A percentile compares a stretch with the other conserved stretches of the same genome.
These are phyloP conservation scores for Amphipoea lucens DNA, from an alignment of 2,888 invertebrate species.

Conservation along the genomic window DNA sequence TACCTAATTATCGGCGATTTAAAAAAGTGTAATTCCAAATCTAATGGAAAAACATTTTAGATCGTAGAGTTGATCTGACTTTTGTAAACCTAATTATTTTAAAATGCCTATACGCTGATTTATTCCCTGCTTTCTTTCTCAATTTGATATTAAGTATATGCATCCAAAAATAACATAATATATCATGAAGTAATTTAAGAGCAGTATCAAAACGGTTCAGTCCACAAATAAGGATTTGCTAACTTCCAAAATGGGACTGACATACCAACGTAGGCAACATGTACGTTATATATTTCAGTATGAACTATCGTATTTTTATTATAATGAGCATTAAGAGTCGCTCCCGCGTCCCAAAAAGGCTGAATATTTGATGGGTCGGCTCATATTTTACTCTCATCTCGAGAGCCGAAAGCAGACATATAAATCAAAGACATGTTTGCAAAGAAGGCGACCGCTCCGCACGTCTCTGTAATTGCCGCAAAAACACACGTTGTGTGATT, in stretches of 20 bases:
- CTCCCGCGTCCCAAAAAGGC: slow-evolving; percentile 83
- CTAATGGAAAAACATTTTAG: not conserved
- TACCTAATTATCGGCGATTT: too few relatives aligned
- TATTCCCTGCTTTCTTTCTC: too few relatives aligned
- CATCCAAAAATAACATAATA: not conserved
- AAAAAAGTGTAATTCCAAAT: not conserved
- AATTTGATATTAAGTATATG: not conserved
- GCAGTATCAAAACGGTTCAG: slow-evolving; percentile 66
- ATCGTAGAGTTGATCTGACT: not conserved
- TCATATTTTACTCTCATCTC: slow-evolving; percentile 88
- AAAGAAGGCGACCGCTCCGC: slow-evolving; percentile 84
- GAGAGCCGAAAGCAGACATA: slow-evolving; percentile 82
- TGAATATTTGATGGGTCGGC: slow-evolving; percentile 87
- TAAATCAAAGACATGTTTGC: slow-evolving; percentile 88
- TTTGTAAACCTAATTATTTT: not conserved
- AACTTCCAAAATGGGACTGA: slow-evolving; percentile 78
- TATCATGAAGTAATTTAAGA: not conserved
- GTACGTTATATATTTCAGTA: slow-evolving; percentile 79
- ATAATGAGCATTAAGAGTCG: slow-evolving; percentile 87
- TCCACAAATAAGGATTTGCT: slow-evolving; percentile 64
- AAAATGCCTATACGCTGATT: not conserved
- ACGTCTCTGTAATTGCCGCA: slow-evolving; percentile 88
- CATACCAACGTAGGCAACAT: slow-evolving; percentile 73
- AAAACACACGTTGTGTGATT: slow-evolving; percentile 87
- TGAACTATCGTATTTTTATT: slow-evolving; percentile 89